A percentile compares a stretch with the other conserved stretches of the same genome.
Evolutionary conservation across 2,888 invertebrate species (phyloP).

Genomic region (Acanthosepion esculentum): DNA sequence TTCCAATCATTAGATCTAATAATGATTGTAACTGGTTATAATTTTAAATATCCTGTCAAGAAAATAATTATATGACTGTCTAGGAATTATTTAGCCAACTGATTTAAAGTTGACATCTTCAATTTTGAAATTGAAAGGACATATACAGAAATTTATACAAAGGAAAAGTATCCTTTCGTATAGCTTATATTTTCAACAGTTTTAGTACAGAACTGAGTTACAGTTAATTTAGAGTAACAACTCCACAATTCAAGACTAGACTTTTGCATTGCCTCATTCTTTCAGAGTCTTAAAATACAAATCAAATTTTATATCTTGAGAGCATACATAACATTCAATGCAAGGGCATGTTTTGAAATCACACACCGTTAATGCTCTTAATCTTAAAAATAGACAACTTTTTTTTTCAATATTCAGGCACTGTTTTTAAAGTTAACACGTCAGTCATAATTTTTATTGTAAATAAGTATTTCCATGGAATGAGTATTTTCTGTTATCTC

Average conservation of each 20-base stretch:
- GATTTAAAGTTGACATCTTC: too few relatives aligned
- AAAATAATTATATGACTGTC: too few relatives aligned
- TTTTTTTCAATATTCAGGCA: background rate
- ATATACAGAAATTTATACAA: too few relatives aligned
- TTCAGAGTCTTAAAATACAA: background rate
- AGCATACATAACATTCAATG: background rate
- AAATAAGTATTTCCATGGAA: background rate
- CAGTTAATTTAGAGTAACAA: background rate
- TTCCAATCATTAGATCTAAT: too few relatives aligned
- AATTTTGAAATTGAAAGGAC: too few relatives aligned
- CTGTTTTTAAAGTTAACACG: background rate
- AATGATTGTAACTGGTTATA: too few relatives aligned
- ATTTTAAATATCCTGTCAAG: too few relatives aligned
- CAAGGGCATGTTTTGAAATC: background rate
- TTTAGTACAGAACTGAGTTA: background rate
- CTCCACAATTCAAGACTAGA: background rate
- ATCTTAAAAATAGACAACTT: background rate
- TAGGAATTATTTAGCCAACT: too few relatives aligned
- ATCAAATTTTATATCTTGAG: background rate
- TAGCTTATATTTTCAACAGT: background rate
- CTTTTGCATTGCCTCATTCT: background rate
- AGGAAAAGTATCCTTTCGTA: background rate
- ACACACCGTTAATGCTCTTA: background rate
- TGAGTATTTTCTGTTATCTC: background rate
- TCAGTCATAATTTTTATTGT: background rate